Conservation (phyloP, 2,113 vertebrate species). For the Pelmatolapia mariae region DNA sequence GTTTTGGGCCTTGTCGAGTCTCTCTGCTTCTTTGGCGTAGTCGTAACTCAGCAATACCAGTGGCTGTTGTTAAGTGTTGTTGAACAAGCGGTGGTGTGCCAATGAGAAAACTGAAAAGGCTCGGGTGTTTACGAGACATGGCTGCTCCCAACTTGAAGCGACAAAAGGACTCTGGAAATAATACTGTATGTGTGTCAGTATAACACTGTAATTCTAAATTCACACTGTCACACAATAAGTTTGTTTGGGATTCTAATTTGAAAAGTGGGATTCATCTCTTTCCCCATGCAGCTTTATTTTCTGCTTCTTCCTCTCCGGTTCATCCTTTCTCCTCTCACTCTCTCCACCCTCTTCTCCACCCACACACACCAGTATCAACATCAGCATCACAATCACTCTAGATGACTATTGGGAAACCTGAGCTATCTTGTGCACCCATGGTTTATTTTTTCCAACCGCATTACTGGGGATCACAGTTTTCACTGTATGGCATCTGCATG, state of each 20-base stretch:
- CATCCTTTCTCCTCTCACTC: not conserved
- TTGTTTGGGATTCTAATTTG: conserved; percentile 66
- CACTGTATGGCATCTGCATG: conserved; percentile 27
- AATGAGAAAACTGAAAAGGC: conserved; percentile 7
- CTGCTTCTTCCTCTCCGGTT: not conserved
- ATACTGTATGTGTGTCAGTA: conserved; percentile 29
- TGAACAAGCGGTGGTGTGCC: conserved; percentile 8
- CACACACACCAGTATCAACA: conserved; percentile 41
- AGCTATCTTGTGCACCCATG: conserved; percentile 14
- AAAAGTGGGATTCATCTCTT: conserved; percentile 47
- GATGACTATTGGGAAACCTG: conserved; percentile 49
- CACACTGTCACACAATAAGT: conserved; percentile 64
- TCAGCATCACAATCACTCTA: conserved; percentile 38
- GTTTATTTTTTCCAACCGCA: conserved; percentile 48
- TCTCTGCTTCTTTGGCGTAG: not conserved
- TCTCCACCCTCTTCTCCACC: not conserved
- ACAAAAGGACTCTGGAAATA: conserved; percentile 31
- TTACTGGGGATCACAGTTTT: conserved; percentile 45
- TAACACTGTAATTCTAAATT: conserved; percentile 51
- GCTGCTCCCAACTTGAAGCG: conserved; percentile 29
- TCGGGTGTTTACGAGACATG: conserved; percentile 1
- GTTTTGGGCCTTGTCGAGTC: not conserved
- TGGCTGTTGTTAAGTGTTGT: not conserved
- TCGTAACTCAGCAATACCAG: not conserved
- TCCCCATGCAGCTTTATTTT: not conserved